Conservation (phyloP, 1,140 invertebrate genomes). For the Drosophila orena region DNA sequence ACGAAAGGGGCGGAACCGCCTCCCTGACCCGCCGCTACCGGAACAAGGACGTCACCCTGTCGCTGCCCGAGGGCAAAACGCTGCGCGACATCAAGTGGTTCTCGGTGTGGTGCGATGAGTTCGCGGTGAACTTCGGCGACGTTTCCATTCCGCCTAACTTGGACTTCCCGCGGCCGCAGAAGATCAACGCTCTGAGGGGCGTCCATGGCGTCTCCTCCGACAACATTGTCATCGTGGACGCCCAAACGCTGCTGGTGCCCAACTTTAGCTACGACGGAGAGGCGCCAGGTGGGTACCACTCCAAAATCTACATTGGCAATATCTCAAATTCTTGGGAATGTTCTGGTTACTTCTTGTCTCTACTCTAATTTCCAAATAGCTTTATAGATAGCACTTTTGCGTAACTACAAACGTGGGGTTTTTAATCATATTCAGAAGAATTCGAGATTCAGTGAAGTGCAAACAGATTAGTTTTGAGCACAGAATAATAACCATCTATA, state of each 20-base stretch:
- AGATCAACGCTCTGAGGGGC: constrained; percentile 90
- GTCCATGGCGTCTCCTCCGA: constrained; percentile 94
- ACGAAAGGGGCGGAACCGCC: constrained; percentile 91
- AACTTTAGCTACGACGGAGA: constrained; percentile 95
- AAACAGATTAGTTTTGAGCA: too few relatives aligned
- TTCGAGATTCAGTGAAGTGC: too few relatives aligned
- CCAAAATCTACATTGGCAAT: too few relatives aligned
- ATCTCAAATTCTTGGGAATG: too few relatives aligned
- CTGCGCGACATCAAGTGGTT: constrained; percentile 94
- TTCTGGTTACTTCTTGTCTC: too few relatives aligned
- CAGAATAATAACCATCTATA: too few relatives aligned
- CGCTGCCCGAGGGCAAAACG: constrained; percentile 93
- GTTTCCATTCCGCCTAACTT: constrained; percentile 91
- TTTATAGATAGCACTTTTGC: too few relatives aligned
- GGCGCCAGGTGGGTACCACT: constrained; percentile 90
- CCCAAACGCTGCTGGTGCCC: constrained; percentile 94
- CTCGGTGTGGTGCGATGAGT: constrained; percentile 95
- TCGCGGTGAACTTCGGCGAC: constrained; percentile 95
- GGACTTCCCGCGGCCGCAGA: constrained; percentile 93
- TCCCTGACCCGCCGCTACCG: constrained; percentile 90
- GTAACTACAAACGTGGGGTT: too few relatives aligned
- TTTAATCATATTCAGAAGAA: too few relatives aligned
- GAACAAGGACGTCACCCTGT: constrained; percentile 92
- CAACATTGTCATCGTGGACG: constrained; percentile 94
- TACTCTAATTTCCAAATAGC: too few relatives aligned